Evolutionary conservation across 2,888 invertebrate genomes (phyloP), one percentile per base, ranked within the genome.

Genomic region (Limenitis camilla): DNA sequence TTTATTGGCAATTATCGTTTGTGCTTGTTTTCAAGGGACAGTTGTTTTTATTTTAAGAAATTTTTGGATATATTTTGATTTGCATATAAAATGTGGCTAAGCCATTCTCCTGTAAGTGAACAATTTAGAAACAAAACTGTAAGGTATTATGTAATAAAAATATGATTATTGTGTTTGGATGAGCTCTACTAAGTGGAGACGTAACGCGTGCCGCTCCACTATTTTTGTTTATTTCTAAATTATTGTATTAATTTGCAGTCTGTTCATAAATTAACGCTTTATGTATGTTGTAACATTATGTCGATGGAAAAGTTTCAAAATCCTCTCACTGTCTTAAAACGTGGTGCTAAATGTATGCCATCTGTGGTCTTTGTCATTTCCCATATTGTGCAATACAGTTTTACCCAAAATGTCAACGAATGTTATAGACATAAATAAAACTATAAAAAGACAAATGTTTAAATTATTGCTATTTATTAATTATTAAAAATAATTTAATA

Each of bases 301-400:
- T 76, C 68, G 84, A 79, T 81, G 68, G 85, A 82, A 85, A 84
- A 84, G 85, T 85, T 85, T 84, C 84, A 78, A 50, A 64, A 61
- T 59, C 59, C 76, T 81, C 81, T 83, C 83, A 78, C 80, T 82
- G 82, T 79, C 78, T 73, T 63, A 57, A 59, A 64, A 62, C 67
- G 76, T 80, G 81, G 82, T 81, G 82, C 82, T 84, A 82, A 72
- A 66, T 61, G 57, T 48, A 46, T 52, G 48, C 36, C 43, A 31
- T 52, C 40, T 41, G 36, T 44, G 44, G 40, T 46, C 45, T 52
- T 46, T 40, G 40, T 46, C 38, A 45, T 45, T 29, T 10, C 6
- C 36, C 36, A 31, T 46, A 44, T 45, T n/a, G 33, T n/a, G 9
- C 28, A 43, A 43, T 19, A 33, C 6, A 19, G n/a, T 31, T 33